A percentile compares a stretch with the other conserved stretches of the same genome.
phyloP scores from a whole-genome alignment of 2,113 vertebrate species.

The Chaenocephalus aceratus region DNA sequence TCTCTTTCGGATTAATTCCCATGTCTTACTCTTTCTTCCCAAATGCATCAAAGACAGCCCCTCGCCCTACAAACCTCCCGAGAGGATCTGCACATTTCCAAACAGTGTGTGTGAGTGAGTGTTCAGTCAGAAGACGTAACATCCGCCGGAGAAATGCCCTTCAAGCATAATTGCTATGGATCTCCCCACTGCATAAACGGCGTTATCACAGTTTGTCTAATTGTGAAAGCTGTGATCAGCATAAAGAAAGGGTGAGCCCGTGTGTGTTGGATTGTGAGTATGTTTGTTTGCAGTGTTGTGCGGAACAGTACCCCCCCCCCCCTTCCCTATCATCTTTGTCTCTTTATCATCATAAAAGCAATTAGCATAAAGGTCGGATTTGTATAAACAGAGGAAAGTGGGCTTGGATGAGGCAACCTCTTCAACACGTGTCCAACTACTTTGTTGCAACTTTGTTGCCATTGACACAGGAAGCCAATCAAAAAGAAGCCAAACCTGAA shows the following conservation, averaged over 20 bases:
- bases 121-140: neutral
- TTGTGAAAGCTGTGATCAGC: slow-evolving; percentile 82
- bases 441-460: slow-evolving; percentile 14
- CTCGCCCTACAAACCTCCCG: slow-evolving; percentile 46
- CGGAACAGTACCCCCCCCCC: slow-evolving; percentile 13
- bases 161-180: slow-evolving; percentile 79
- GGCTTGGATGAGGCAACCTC: slow-evolving; percentile 22
- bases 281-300: slow-evolving; percentile 3
- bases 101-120: neutral
- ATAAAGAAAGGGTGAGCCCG: slow-evolving; percentile 38
- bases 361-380: slow-evolving; percentile 74
- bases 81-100: slow-evolving; percentile 29
- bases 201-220: slow-evolving; percentile 79
- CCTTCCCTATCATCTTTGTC: slow-evolving; percentile 20
- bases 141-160: slow-evolving; percentile 74
- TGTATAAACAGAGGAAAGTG: slow-evolving; percentile 57
- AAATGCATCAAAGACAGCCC: slow-evolving; percentile 33
- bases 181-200: slow-evolving; percentile 72
- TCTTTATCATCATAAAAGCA: slow-evolving; percentile 59
- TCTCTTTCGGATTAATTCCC: slow-evolving; percentile 3
- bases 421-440: neutral
- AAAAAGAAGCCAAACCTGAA: neutral
- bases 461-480: no score
- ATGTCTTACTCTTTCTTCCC: slow-evolving; percentile 1
- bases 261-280: slow-evolving; percentile 7